phyloP scores from a whole-genome alignment of 2,113 vertebrate genomes.

The Ictalurus furcatus region DNA sequence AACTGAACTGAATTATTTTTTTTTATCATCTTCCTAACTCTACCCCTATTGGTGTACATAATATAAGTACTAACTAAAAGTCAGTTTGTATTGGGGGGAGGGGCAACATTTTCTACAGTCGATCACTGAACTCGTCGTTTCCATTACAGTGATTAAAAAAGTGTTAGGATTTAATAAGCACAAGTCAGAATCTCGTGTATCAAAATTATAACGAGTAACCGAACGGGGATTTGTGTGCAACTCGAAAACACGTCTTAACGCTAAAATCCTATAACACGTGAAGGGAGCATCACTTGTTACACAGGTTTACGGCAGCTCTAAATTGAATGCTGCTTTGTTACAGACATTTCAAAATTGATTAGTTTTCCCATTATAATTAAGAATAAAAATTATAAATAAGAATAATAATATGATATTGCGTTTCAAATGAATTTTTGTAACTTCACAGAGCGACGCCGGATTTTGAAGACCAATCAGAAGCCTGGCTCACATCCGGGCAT shows the following conservation, averaged over 20 bases:
- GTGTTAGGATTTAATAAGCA: background rate
- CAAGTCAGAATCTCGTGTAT: background rate
- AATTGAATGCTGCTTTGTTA: background rate
- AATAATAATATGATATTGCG: background rate
- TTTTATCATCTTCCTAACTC: background rate
- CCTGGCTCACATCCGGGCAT: background rate
- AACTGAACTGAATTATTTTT: background rate
- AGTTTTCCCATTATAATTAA: background rate
- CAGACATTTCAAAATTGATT: background rate
- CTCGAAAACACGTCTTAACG: background rate
- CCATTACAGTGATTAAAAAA: background rate
- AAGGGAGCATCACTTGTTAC: background rate
- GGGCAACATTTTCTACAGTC: background rate
- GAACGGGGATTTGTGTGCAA: background rate
- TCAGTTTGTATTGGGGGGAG: too few species aligned
- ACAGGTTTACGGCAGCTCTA: too few species aligned
- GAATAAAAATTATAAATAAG: background rate
- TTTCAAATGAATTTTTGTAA: background rate
- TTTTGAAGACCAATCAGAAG: slow-evolving; percentile 2
- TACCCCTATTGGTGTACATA: too few species aligned
- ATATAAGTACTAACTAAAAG: background rate
- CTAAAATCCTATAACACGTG: background rate
- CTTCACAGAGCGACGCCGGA: background rate
- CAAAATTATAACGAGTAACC: background rate
- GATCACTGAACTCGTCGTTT: background rate